A percentile compares a stretch with the other conserved stretches of the same genome.
Conservation (phyloP, 2,888 invertebrate genomes). For the Clanis bilineata region DNA sequence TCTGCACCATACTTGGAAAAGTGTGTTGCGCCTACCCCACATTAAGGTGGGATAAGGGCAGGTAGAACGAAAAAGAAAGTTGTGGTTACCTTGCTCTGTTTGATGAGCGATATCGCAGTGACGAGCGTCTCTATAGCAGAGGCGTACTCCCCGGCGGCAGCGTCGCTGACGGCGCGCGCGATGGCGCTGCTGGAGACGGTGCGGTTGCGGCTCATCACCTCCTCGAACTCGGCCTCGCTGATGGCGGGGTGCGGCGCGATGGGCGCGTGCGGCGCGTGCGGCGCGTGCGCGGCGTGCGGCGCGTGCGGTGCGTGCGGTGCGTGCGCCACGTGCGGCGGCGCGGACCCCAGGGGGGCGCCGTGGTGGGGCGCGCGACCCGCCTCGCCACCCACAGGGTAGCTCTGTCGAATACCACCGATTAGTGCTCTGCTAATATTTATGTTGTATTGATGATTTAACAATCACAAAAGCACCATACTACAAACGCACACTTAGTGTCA, state of each 20-base stretch:
- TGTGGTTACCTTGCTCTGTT: conserved; percentile 95
- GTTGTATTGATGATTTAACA: background rate
- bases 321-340: conserved; percentile 38
- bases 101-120: conserved; percentile 98
- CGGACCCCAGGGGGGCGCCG: conserved; percentile 37
- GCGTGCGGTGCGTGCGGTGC: conserved; percentile 50
- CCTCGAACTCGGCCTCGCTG: conserved; percentile 98
- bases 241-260: conserved; percentile 70
- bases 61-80: no score
- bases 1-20: no score
- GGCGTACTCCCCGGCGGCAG: conserved; percentile 98
- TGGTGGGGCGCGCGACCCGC: conserved; percentile 39
- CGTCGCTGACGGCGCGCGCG: conserved; percentile 97
- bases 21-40: no score
- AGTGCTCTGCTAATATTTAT: background rate
- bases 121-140: conserved; percentile 99
- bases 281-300: conserved; percentile 44
- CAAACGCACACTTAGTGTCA: no score
- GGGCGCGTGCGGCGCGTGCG: conserved; percentile 47
- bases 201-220: conserved; percentile 96
- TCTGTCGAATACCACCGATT: conserved; percentile 32
- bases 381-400: conserved; percentile 49
- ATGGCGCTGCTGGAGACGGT: conserved; percentile 99
- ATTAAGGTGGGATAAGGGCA: no score
- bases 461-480: no score